A percentile compares a stretch with the other conserved stretches of the same genome.
phyloP scores from a whole-genome alignment of 2,113 vertebrate species.

The Asarcornis scutulata region DNA sequence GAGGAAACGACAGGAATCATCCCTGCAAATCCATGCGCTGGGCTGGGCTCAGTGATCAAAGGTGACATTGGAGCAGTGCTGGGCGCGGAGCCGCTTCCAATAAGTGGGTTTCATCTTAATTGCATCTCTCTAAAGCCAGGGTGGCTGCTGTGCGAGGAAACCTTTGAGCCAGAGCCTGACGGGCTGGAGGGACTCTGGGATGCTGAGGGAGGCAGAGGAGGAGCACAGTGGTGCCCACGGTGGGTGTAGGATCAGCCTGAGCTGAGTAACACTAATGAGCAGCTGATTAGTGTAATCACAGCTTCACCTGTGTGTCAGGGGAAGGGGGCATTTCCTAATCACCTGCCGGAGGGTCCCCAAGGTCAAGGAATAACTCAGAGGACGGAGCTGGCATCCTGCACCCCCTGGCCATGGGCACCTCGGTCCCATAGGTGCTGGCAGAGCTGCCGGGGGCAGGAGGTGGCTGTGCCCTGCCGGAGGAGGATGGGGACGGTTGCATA shows the following conservation, averaged over 20 bases:
- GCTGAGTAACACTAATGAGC: conserved; percentile 44
- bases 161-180: not conserved
- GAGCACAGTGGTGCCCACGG: accelerated
- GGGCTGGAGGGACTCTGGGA: not conserved
- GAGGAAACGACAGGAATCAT: conserved; percentile 3
- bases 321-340: conserved; percentile 19
- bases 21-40: conserved; percentile 8
- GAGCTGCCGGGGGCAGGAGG: not conserved
- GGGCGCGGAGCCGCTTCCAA: conserved; percentile 39
- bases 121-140: conserved; percentile 37
- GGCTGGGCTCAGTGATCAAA: conserved; percentile 51
- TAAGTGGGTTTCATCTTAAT: conserved; percentile 53
- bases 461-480: not conserved
- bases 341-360: not conserved
- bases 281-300: conserved; percentile 52
- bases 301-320: conserved; percentile 30
- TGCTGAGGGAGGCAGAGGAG: not conserved
- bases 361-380: not conserved
- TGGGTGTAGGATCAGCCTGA: conserved; percentile 2
- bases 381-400: not conserved
- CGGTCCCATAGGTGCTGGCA: no score
- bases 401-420: not conserved
- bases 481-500: conserved; percentile 43
- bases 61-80: not conserved
- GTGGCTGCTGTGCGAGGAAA: not conserved